Evolutionary conservation across 2,113 vertebrate species (phyloP), one percentile per base, ranked within the genome.

Genomic region (Stomatorhinus ivindoensis): DNA sequence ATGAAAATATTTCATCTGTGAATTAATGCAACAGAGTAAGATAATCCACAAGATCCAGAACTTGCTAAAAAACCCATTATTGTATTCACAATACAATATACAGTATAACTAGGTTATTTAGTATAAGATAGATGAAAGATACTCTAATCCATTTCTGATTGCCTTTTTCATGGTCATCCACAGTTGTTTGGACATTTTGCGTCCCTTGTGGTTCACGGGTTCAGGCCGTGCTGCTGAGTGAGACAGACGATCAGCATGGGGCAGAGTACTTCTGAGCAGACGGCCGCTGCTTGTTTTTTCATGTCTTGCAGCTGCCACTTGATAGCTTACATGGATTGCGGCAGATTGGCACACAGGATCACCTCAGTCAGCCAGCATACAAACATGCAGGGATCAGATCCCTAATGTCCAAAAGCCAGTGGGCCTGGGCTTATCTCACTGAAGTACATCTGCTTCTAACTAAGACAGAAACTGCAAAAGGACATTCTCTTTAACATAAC

Each of bases 221-320:
- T 73, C 31, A 50, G 27, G 19, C 88, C 17, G n/a, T 50, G 27
- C 65, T 24, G 65, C 69, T 80, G 27, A 51, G 61, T 21, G 47
- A 69, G 31, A 35, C 44, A n/a, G 27, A 10, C 21, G 9, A 31
- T 46, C 58, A 80, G 31, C 44, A 31, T 88, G 69, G 69, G 47
- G 17, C 73, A 24, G 35, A 76, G 73, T 21, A 13, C 73, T 27
- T 55, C n/a, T 46, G 35, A 35, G 17, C n/a, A 53, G 19, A 55
- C 50, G 50, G 35, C 8, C 4, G 48, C 90, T 91, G 83, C 83
- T 89, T 93, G 55, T 27, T 92, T 91, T 91, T 42, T 88, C 31
- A 58, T 91, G 17, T 35, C 86, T 90, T 94, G 93, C 94, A 95
- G 94, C 95, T 95, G 94, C 93, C 88, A 91, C 90, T 92, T 83